Evolutionary conservation across 1,140 invertebrate species (phyloP).

Genomic region (Tribolium castaneum): DNA sequence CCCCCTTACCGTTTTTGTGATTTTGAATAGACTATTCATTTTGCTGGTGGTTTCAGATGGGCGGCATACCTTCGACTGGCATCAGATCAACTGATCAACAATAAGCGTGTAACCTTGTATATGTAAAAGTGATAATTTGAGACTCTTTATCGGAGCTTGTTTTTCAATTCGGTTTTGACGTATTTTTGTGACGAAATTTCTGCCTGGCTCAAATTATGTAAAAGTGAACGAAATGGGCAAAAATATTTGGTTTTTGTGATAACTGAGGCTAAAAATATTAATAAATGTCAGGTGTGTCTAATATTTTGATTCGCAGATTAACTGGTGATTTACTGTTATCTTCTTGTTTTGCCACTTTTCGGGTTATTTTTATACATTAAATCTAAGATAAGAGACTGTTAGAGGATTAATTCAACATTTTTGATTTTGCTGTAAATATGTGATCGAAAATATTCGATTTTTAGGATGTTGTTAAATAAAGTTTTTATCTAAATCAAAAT

Average conservation of each 20-base stretch:
- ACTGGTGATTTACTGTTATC: not conserved
- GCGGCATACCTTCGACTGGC: not conserved
- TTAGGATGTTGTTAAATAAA: no score
- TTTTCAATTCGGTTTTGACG: not conserved
- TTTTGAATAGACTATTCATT: constrained; percentile 12
- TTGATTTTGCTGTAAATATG: no score
- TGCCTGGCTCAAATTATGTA: no score
- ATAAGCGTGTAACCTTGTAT: not conserved
- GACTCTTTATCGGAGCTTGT: not conserved
- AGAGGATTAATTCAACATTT: no score
- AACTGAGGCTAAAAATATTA: not conserved
- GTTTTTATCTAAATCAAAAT: no score
- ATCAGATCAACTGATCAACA: constrained; percentile 16
- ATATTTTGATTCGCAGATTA: not conserved
- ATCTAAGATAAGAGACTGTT: not conserved
- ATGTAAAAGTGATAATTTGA: constrained; percentile 17
- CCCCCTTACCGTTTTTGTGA: not conserved
- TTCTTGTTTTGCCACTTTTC: not conserved
- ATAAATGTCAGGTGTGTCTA: not conserved
- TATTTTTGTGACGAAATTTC: constrained; percentile 17
- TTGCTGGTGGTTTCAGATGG: not conserved
- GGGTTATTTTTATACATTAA: not conserved
- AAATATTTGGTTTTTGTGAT: not conserved
- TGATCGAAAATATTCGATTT: no score
- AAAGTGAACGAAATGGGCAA: not conserved